Base-by-base conservation (phyloP, 1,140 invertebrate genomes). In the Drosophila lacteicornis region DNA sequence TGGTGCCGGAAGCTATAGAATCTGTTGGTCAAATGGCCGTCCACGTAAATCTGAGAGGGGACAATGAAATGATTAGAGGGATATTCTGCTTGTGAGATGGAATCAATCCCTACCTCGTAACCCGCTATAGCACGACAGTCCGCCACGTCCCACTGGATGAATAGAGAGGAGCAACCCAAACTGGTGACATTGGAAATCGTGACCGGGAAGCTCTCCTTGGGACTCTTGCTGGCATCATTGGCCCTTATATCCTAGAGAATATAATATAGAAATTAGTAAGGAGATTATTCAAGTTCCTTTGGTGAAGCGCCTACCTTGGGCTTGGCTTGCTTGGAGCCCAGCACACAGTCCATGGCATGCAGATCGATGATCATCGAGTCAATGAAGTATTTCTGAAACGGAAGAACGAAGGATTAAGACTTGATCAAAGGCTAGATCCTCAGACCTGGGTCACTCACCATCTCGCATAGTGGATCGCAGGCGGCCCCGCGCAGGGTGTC, bases 321-420 rank as follows among this genome's bases (percentile, higher is more conserved):
- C 51, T 79, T 80, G 0, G 56, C 53, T 30, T 77, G 40, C 42
- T 85, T 85, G 36, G 68, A 75, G 9, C 65, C 60, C 69, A 91
- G 62, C 55, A 90, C 87, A 63, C 91, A 67, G 3, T 92, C 83
- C 91, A 92, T 91, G n/a, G 80, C 70, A 12, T 91, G 69, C 61
- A 92, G 25, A 70, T 92, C 91, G 17, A 75, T 62, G 50, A 92
- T 90, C 4, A 92, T 79, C 0, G 91, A 92, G 36, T 92, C 91
- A 46, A 92, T 91, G 36, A 92, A 92, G 38, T 75, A 90, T 91
- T 90, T 91, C 91, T 92, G 55, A 19, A 15, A 59, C 12, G 71
- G 5, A 36, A 4, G 8, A 56, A 38, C 0, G 4, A 4, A 45
- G 7, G 15, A 17, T 11, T 8, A 42, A 5, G 1, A 36, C 8